These are phyloP conservation scores for Cygnus atratus DNA, from an alignment of 2,113 vertebrate species.

Conservation along the genomic window DNA sequence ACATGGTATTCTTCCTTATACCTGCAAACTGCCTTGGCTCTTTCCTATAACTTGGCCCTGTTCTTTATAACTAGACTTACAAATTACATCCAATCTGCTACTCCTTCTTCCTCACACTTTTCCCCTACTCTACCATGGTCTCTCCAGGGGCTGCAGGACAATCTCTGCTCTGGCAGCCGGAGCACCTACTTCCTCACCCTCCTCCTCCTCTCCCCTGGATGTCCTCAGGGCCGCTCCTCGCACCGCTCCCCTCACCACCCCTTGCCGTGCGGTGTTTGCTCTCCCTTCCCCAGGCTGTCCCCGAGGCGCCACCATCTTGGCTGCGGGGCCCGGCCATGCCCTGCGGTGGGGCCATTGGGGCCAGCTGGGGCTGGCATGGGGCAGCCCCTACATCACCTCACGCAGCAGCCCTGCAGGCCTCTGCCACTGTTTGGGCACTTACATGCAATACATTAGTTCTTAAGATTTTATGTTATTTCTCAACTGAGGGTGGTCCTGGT, in stretches of 20 bases:
- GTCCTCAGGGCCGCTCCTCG: neutral
- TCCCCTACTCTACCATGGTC: accelerated
- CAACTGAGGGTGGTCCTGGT: neutral
- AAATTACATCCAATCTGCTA: neutral
- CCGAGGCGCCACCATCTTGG: accelerated
- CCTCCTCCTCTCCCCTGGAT: neutral
- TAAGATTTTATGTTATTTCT: neutral
- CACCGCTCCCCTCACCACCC: neutral
- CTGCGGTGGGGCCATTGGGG: accelerated
- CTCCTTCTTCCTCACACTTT: neutral
- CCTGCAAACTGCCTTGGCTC: neutral
- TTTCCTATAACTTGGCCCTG: neutral
- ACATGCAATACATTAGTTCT: accelerated
- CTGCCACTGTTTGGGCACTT: too few relatives aligned
- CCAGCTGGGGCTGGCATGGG: accelerated
- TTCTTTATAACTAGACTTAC: neutral
- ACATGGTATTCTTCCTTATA: neutral
- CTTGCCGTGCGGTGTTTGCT: neutral
- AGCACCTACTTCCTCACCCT: neutral
- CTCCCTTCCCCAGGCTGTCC: neutral
- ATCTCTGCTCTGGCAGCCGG: accelerated
- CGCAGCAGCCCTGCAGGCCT: neutral
- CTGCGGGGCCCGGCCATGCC: accelerated
- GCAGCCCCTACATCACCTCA: accelerated
- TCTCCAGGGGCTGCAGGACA: neutral